Percentiles rank a stretch among this genome's conserved stretches.
Conservation (phyloP, 2,113 vertebrate species). For the Sterrhoptilus dennistouni region DNA sequence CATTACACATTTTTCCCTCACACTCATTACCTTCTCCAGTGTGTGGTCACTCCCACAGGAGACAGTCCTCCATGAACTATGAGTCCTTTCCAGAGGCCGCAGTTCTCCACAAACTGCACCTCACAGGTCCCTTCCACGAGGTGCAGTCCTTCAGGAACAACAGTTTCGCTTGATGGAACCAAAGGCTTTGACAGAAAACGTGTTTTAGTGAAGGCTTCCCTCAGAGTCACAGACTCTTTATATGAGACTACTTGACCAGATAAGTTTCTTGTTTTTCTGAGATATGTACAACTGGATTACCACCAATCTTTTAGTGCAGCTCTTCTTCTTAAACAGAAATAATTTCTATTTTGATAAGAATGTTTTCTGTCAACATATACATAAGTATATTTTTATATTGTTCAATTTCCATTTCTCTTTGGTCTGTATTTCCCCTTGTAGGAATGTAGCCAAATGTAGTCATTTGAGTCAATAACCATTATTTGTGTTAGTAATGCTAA, state of each 20-base stretch:
- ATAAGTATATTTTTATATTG: background rate
- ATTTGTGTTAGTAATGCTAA: background rate
- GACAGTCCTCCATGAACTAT: background rate
- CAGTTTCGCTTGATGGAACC: background rate
- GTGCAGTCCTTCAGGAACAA: background rate
- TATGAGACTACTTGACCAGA: background rate
- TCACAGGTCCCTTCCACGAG: background rate
- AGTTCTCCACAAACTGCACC: fast-evolving
- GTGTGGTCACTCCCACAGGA: background rate
- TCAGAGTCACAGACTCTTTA: background rate
- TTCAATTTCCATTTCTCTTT: background rate
- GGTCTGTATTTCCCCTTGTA: background rate
- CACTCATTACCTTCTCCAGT: background rate
- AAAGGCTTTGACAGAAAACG: background rate
- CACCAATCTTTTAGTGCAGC: background rate
- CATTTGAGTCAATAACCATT: background rate
- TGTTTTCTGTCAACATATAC: background rate
- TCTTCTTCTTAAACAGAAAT: background rate
- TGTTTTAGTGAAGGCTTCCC: background rate
- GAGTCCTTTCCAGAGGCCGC: background rate
- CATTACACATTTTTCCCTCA: background rate
- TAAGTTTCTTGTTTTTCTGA: background rate
- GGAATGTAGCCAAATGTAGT: background rate
- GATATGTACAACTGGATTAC: background rate
- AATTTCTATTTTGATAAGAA: background rate